phyloP scores from a whole-genome alignment of 2,888 invertebrate species.

The Chloroclystis v-ata region DNA sequence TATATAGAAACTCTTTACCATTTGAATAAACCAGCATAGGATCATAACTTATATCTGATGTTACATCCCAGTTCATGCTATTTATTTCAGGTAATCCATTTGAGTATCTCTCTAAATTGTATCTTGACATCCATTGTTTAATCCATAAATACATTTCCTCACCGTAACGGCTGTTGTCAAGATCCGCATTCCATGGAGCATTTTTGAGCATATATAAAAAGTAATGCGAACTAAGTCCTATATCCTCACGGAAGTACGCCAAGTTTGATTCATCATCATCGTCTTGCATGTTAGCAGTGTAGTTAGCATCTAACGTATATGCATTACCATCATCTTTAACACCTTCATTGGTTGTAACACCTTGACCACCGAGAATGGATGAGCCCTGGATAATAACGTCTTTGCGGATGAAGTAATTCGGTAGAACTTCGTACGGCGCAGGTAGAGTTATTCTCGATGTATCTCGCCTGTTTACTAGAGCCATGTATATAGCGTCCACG shows the following conservation, averaged over 20 bases:
- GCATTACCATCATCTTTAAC: constrained; percentile 58
- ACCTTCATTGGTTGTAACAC: constrained; percentile 41
- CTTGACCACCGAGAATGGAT: constrained; percentile 46
- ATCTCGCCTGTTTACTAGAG: constrained; percentile 78
- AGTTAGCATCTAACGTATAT: constrained; percentile 60
- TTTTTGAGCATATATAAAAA: constrained; percentile 75
- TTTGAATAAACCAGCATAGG: constrained; percentile 80
- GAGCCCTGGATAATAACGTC: constrained; percentile 76
- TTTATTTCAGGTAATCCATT: constrained; percentile 79
- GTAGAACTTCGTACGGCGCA: constrained; percentile 82
- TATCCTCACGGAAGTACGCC: constrained; percentile 84
- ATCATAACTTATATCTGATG: constrained; percentile 74
- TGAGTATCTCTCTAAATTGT: constrained; percentile 84
- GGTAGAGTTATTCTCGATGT: constrained; percentile 79
- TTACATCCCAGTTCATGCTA: constrained; percentile 70
- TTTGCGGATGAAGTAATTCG: constrained; percentile 81
- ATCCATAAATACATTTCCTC: constrained; percentile 80
- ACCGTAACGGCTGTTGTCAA: constrained; percentile 70
- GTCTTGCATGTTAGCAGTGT: constrained; percentile 57
- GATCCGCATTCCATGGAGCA: constrained; percentile 73
- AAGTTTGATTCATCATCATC: constrained; percentile 77
- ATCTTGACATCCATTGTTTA: constrained; percentile 83
- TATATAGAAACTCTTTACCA: constrained; percentile 79
- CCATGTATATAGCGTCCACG: constrained; percentile 78
- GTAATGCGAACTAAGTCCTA: constrained; percentile 82